Evolutionary conservation across 1,140 invertebrate genomes (phyloP), one percentile per base, ranked within the genome.

Genomic region (Eciton burchellii): DNA sequence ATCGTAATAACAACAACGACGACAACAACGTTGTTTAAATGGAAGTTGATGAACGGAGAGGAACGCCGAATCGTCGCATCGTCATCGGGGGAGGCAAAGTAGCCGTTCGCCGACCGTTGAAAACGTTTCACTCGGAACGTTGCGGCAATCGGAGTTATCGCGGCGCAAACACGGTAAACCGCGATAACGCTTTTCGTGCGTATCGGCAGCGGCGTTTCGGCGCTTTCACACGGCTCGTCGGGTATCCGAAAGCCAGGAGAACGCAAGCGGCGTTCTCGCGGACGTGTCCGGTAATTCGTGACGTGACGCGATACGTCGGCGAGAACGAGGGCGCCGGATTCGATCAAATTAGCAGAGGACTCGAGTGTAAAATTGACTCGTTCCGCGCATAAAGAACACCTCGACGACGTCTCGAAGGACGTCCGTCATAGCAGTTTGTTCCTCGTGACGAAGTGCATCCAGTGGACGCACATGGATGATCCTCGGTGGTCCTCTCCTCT

Each of bases 171-270:
- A 57, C 16, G 12, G 63, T 8, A n/a, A n/a, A 68, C 4, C 29
- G 35, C 49, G 41, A 68, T 79, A 79, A 56, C 52, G 52, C 56
- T 79, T 57, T 35, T 49, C 74, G 11, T 54, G 47, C 35, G 26
- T 19, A 35, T 70, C 63, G 74, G 35, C 56, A 79, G 8, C 49
- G 63, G n/a, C 41, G 45, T 70, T 43, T 68, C 41, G 62, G 43
- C 71, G 70, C 47, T 57, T 71, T 86, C 73, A 82, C 54, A 72
- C 45, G 79, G 63, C n/a, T n/a, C n/a, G n/a, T 57, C 45, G 45
- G 56, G 66, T 54, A 87, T 87, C 81, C 84, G 62, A 87, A 86
- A 72, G 65, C 35, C 68, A 54, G 68, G n/a, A n/a, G n/a, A n/a
- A n/a, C n/a, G n/a, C n/a, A 76, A 71, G 71, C 79, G 19, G 43